Percentiles rank a stretch among this genome's conserved stretches.
phyloP scores from a whole-genome alignment of 2,797 vertebrate species.

The Typhlichthys subterraneus region DNA sequence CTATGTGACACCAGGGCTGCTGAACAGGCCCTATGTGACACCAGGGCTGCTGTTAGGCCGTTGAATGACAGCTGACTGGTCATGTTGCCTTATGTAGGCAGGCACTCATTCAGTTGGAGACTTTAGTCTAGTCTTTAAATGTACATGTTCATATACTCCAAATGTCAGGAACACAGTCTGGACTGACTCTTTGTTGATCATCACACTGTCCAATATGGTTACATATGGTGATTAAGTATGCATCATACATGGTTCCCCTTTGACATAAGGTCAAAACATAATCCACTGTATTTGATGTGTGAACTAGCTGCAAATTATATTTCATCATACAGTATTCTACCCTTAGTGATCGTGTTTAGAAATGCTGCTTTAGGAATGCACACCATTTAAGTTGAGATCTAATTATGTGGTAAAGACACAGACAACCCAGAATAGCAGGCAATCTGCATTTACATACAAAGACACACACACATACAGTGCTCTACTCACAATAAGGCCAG shows the following conservation, averaged over 20 bases:
- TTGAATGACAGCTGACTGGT: too few species aligned
- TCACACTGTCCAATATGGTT: too few species aligned
- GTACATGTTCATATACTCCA: too few species aligned
- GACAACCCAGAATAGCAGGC: neutral
- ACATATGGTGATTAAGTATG: too few species aligned
- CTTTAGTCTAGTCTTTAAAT: too few species aligned
- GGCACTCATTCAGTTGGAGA: too few species aligned
- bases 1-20: slow-evolving; percentile 57
- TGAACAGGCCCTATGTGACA: slow-evolving; percentile 51
- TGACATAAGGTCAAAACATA: too few species aligned
- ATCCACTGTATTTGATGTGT: neutral
- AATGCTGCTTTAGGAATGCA: slow-evolving; percentile 17
- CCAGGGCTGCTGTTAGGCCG: slow-evolving; percentile 26
- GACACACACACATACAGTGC: slow-evolving; percentile 17
- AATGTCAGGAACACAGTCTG: too few species aligned
- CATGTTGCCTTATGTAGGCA: too few species aligned
- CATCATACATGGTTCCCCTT: too few species aligned
- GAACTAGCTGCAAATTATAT: slow-evolving; percentile 28
- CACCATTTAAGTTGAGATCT: slow-evolving; percentile 17
- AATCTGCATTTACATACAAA: slow-evolving; percentile 5
- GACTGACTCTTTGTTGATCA: too few species aligned
- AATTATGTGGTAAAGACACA: slow-evolving; percentile 5
- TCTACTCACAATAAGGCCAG: slow-evolving; percentile 93
- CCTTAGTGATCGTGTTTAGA: slow-evolving; percentile 26
- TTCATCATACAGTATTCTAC: slow-evolving; percentile 9